phyloP scores from a whole-genome alignment of 2,113 vertebrate genomes.

The Oceanites oceanicus region DNA sequence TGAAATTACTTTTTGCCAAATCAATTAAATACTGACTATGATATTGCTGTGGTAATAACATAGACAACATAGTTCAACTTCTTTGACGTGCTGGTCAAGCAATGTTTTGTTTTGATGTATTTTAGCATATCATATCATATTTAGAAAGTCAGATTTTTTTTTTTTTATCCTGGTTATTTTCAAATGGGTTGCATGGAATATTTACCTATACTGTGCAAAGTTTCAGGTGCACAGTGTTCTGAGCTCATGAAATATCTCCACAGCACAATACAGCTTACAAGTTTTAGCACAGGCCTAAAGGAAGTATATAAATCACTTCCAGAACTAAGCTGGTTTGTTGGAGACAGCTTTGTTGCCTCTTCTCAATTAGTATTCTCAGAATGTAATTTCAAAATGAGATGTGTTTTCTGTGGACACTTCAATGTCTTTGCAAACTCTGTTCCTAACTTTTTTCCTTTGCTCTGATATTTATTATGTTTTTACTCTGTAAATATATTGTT shows the following conservation, averaged over 20 bases:
- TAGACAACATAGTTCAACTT: background rate
- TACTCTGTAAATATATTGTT: background rate
- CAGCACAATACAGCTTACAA: background rate
- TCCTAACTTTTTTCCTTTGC: background rate
- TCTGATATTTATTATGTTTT: background rate
- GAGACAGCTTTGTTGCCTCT: background rate
- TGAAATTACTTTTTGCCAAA: background rate
- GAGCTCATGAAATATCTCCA: background rate
- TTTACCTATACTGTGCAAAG: background rate
- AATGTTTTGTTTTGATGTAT: background rate
- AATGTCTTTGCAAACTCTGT: background rate
- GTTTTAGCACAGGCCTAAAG: background rate
- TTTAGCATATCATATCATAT: background rate
- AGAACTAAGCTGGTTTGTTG: background rate
- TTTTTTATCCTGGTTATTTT: background rate
- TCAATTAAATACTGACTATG: background rate
- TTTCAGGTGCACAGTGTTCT: background rate
- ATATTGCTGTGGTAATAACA: background rate
- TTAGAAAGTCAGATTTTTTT: background rate
- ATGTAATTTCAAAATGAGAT: background rate
- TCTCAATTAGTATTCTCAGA: background rate
- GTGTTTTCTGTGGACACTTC: background rate
- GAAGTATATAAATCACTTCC: background rate
- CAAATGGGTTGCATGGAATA: background rate
- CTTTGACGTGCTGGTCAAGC: background rate